Evolutionary conservation across 1,140 invertebrate genomes (phyloP).

Genomic region (Cyrtorhinus lividipennis): DNA sequence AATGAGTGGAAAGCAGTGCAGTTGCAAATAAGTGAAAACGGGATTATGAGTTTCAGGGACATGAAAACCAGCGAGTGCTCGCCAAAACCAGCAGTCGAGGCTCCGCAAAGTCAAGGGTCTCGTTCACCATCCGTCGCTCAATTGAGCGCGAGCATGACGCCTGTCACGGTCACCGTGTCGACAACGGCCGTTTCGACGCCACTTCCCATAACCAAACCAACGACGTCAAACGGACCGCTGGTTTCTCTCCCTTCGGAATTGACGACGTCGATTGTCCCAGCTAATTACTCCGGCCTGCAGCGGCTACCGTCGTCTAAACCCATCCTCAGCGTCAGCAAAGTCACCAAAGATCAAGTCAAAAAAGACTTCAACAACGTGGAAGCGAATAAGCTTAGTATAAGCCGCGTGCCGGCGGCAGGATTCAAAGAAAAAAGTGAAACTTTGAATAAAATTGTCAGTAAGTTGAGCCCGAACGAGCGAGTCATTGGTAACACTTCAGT

Average conservation of each 20-base stretch:
- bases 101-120: background rate
- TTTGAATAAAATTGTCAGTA: conserved; percentile 19
- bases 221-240: background rate
- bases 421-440: conserved; percentile 14
- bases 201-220: background rate
- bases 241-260: conserved; percentile 11
- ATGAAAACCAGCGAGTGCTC: conserved; percentile 26
- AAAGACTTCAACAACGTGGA: conserved; percentile 15
- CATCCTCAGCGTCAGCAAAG: conserved; percentile 18
- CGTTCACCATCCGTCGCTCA: background rate
- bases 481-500: conserved; percentile 20
- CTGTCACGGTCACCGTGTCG: background rate
- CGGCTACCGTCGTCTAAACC: conserved; percentile 5
- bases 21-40: conserved; percentile 50
- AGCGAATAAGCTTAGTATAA: conserved; percentile 21
- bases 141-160: background rate
- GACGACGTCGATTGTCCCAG: conserved; percentile 5
- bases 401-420: conserved; percentile 8
- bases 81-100: conserved; percentile 13
- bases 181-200: background rate
- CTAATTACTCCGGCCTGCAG: background rate
- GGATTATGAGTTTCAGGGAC: conserved; percentile 47
- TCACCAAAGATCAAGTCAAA: conserved; percentile 17
- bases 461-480: conserved; percentile 20
- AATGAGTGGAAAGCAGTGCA: conserved; percentile 49